Conservation (phyloP, 2,888 invertebrate species). For the Antheraea assamensis region DNA sequence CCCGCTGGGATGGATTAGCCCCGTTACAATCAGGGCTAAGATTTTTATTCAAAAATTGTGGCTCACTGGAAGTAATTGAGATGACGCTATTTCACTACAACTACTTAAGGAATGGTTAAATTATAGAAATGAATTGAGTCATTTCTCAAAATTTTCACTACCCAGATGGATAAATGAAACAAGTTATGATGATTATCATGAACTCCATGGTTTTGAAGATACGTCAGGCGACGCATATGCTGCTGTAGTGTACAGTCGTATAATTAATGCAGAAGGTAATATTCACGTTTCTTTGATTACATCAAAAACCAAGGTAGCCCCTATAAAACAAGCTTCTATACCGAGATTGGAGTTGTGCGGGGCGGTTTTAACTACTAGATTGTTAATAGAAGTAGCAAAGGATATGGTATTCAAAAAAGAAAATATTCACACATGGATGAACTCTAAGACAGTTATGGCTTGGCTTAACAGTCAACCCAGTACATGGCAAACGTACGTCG, state of each 20-base stretch:
- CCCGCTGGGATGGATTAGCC: conserved; percentile 44
- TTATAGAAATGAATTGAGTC: conserved; percentile 13
- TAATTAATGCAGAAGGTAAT: conserved; percentile 20
- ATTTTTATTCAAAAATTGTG: too few species aligned
- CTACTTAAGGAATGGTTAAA: conserved; percentile 22
- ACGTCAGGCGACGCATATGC: conserved; percentile 30
- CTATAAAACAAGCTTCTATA: conserved; percentile 33
- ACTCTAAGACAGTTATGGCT: conserved; percentile 27
- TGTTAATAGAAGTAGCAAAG: too few species aligned
- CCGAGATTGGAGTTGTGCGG: conserved; percentile 21
- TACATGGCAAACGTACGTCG: conserved; percentile 29
- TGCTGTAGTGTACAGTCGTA: conserved; percentile 29
- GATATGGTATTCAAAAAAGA: too few species aligned
- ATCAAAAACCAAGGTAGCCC: conserved; percentile 32
- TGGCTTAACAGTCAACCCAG: conserved; percentile 28
- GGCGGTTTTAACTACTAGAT: too few species aligned
- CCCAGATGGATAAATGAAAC: conserved; percentile 25
- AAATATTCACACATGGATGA: conserved; percentile 22
- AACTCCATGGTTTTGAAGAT: conserved; percentile 34
- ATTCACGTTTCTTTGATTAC: conserved; percentile 25
- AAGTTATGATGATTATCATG: conserved; percentile 15
- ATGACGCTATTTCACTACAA: conserved; percentile 30
- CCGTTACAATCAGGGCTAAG: conserved; percentile 36
- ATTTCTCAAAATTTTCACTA: conserved; percentile 18
- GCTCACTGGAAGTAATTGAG: conserved; percentile 40